Base-by-base conservation (phyloP, 2,888 invertebrate species). In the Petrophora chlorosata region DNA sequence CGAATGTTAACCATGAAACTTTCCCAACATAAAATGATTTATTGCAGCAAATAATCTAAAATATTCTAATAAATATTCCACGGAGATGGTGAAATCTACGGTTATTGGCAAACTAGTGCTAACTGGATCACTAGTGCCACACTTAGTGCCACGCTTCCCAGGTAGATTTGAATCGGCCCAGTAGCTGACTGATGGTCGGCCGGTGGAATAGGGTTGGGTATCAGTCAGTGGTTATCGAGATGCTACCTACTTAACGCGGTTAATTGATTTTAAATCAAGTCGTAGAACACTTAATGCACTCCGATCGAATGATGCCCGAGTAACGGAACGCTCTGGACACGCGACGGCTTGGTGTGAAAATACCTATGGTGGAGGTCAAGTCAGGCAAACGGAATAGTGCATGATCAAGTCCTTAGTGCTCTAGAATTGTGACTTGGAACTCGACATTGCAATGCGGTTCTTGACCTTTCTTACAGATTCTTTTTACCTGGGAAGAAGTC, bases 241-340 rank as follows among this genome's bases (percentile, higher is more conserved):
- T 41, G 36, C 23, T 34, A 22, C 40, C 46, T 36, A 36, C 26
- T 42, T 47, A 17, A 19, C 48, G 36, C 10, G 26, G 14, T 42
- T 38, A 48, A 42, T 42, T 48, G 32, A 42, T 38, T 38, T 36
- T 35, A 40, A 40, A 47, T 40, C 33, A 13, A 22, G 22, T 13
- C 23, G n/a, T 38, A 8, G 43, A 26, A 33, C 22, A 36, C 8
- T 41, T 48, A 40, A 5, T 26, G 7, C 15, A 26, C 29, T 35
- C 15, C 15, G 48, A 48, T 48, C 36, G n/a, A 28, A 12, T 42
- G 42, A 42, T 42, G 36, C 12, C 48, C 36, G 48, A 42, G 3
- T 48, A 48, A 42, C 48, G 48, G 48, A 48, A 42, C 48, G 48
- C 42, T 14, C 10, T 26, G 2, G 35, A 23, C 41, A 41, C 47